These are phyloP conservation scores for Bruchidius siliquastri DNA, from an alignment of 2,888 invertebrate genomes.

Conservation along the genomic window DNA sequence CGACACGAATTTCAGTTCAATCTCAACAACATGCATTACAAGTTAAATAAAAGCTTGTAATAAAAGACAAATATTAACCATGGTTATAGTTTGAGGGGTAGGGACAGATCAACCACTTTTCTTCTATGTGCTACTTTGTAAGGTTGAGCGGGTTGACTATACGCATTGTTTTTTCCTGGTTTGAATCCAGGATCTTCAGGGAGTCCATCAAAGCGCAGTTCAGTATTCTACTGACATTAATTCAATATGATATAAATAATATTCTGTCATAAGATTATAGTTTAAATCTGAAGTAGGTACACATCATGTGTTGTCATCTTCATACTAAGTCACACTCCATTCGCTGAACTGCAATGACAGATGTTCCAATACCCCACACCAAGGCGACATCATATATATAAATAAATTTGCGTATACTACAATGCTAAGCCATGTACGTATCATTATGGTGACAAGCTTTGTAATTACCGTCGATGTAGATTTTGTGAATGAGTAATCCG, in stretches of 20 bases:
- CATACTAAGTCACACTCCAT: background rate
- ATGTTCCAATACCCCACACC: background rate
- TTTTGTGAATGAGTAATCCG: background rate
- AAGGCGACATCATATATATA: background rate
- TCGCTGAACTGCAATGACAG: background rate
- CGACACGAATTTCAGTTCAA: too few species aligned
- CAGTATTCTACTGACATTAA: too few species aligned
- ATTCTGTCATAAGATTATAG: background rate
- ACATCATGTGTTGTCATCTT: background rate
- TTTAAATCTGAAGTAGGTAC: background rate
- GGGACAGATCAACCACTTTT: too few species aligned
- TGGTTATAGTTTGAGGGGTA: too few species aligned
- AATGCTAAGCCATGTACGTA: background rate
- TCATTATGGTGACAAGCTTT: background rate
- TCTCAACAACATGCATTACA: too few species aligned
- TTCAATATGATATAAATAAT: background rate
- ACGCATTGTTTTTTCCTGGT: too few species aligned
- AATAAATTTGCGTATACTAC: background rate
- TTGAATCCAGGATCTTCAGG: too few species aligned
- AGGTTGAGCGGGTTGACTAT: too few species aligned
- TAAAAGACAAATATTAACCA: too few species aligned
- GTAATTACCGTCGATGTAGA: background rate
- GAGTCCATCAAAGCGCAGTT: too few species aligned
- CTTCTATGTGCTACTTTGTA: too few species aligned
- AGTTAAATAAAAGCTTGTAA: too few species aligned